phyloP scores from a whole-genome alignment of 1,140 invertebrate species.

The Tetranychus urticae region DNA sequence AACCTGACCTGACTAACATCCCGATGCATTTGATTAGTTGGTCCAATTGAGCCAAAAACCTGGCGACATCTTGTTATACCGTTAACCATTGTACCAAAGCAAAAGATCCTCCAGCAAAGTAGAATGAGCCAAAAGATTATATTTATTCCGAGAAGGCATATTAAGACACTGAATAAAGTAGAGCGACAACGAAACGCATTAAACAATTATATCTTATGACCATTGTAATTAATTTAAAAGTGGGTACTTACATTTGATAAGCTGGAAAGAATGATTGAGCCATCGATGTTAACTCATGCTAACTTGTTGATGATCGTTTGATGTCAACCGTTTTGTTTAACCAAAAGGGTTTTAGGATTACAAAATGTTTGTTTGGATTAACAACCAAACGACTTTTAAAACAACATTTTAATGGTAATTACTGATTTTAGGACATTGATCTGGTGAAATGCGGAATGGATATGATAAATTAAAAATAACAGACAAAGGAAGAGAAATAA shows the following conservation, averaged over 20 bases:
- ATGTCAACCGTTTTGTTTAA: constrained; percentile 33
- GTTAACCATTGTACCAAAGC: neutral
- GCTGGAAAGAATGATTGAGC: constrained; percentile 60
- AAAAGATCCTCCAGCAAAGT: neutral
- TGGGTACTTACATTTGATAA: too few relatives aligned
- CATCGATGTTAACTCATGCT: constrained; percentile 55
- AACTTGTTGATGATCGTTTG: constrained; percentile 68
- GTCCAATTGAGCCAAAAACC: neutral
- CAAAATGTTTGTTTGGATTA: too few relatives aligned
- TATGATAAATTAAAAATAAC: too few relatives aligned
- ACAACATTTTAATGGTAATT: too few relatives aligned
- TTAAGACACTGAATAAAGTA: neutral
- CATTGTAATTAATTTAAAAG: constrained; percentile 18
- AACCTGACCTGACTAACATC: neutral
- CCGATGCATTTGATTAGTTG: neutral
- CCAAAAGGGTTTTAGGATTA: too few relatives aligned
- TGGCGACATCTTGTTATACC: neutral
- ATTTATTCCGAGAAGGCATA: neutral
- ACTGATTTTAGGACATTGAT: too few relatives aligned
- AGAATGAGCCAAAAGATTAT: neutral
- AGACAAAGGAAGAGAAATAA: too few relatives aligned
- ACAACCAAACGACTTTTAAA: too few relatives aligned
- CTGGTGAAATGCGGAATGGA: too few relatives aligned
- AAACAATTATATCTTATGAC: neutral
- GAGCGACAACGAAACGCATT: neutral